These are phyloP conservation scores for Isichthys henryi DNA, from an alignment of 2,113 vertebrate species.

Conservation along the genomic window DNA sequence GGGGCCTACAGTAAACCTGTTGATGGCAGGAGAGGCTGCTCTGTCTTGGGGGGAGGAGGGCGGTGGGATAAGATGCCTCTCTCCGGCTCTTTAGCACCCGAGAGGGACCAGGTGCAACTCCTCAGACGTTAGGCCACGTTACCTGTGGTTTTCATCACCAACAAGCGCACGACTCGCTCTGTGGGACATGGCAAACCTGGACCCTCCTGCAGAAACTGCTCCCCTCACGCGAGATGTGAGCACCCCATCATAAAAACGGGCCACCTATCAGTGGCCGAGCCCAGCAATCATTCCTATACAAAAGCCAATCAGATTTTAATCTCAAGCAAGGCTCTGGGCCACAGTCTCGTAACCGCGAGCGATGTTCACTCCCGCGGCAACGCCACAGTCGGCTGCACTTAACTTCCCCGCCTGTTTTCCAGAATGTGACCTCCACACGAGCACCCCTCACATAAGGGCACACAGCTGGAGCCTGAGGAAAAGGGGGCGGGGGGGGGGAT, in stretches of 20 bases:
- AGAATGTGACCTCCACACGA: constrained; percentile 21
- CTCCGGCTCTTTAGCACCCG: not conserved
- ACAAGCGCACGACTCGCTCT: constrained; percentile 19
- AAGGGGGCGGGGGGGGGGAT: constrained; percentile 30
- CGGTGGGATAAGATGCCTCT: not conserved
- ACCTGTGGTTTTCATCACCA: constrained; percentile 59
- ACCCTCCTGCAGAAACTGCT: not conserved
- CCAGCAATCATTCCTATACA: not conserved
- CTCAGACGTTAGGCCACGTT: not conserved
- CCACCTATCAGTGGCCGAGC: not conserved
- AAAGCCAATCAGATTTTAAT: not conserved
- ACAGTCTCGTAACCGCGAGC: not conserved
- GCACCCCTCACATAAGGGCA: constrained; percentile 21
- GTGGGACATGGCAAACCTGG: not conserved
- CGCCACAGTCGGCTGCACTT: constrained; percentile 39
- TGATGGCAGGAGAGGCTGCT: not conserved
- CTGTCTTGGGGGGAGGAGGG: not conserved
- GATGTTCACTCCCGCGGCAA: not conserved
- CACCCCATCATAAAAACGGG: not conserved
- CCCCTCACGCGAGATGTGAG: not conserved
- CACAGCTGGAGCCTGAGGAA: constrained; percentile 33
- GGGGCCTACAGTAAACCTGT: not conserved
- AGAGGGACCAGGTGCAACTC: not conserved
- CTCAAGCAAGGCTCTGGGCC: not conserved
- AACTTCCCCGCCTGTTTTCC: constrained; percentile 29